A percentile compares a stretch with the other conserved stretches of the same genome.
phyloP scores from a whole-genome alignment of 2,888 invertebrate species.

The Serripes groenlandicus region DNA sequence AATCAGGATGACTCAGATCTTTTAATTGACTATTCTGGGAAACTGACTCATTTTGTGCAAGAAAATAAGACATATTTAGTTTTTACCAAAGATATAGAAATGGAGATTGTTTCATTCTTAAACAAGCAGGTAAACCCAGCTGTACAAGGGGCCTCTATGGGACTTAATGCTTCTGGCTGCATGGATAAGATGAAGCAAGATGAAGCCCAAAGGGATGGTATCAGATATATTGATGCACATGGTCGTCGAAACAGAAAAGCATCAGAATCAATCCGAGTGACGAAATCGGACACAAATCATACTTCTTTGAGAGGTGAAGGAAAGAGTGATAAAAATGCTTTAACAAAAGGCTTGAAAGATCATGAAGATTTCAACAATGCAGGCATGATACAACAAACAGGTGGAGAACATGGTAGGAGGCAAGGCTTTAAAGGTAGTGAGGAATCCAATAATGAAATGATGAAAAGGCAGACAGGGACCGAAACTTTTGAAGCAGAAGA shows the following conservation, averaged over 20 bases:
- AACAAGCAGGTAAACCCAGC: too few species aligned
- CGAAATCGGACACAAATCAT: background rate
- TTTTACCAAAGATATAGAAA: background rate
- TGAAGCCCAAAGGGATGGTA: background rate
- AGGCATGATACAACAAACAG: background rate
- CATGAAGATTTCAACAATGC: background rate
- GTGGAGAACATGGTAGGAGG: background rate
- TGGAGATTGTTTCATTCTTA: too few species aligned
- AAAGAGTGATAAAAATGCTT: background rate
- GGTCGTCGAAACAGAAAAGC: background rate
- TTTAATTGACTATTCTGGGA: background rate
- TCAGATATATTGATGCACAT: background rate
- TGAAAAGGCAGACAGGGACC: too few species aligned
- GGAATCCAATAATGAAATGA: too few species aligned
- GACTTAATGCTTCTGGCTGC: too few species aligned
- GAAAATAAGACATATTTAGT: background rate
- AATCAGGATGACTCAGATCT: background rate
- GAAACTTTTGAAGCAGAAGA: too few species aligned
- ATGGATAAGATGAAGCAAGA: background rate
- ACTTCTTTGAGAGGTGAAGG: background rate
- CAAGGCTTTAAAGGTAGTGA: slow-evolving; percentile 1
- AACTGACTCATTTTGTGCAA: background rate
- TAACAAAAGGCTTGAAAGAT: background rate
- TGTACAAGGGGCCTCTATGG: too few species aligned
- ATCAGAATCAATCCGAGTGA: background rate